A percentile compares a stretch with the other conserved stretches of the same genome.
These are phyloP conservation scores for Medauroidea extradentata DNA, from an alignment of 1,140 invertebrate genomes.

Conservation along the genomic window DNA sequence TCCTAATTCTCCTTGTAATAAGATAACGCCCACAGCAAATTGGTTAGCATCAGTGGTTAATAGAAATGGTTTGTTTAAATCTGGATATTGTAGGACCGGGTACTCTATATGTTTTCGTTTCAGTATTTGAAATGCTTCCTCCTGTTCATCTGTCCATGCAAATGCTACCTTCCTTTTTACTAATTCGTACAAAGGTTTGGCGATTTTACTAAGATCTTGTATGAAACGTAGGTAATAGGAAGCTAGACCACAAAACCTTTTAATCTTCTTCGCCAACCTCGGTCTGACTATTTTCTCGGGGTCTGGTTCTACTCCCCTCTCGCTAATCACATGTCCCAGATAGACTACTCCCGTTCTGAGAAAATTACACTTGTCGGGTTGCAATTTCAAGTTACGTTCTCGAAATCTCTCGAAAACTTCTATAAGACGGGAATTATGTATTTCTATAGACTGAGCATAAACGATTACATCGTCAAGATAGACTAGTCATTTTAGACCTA, in stretches of 20 bases:
- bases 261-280: constrained; percentile 36
- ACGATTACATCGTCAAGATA: constrained; percentile 46
- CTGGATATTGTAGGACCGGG: constrained; percentile 26
- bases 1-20: constrained; percentile 24
- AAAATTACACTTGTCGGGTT: constrained; percentile 48
- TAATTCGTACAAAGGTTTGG: constrained; percentile 26
- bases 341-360: constrained; percentile 41
- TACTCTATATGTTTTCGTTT: constrained; percentile 5
- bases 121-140: constrained; percentile 14
- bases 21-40: constrained; percentile 22
- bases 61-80: constrained; percentile 26
- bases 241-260: constrained; percentile 24
- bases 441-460: constrained; percentile 32
- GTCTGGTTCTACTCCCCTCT: constrained; percentile 41
- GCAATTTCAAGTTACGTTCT: constrained; percentile 40
- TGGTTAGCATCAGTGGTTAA: constrained; percentile 27
- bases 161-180: constrained; percentile 19
- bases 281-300: constrained; percentile 40
- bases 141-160: constrained; percentile 13
- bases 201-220: constrained; percentile 25
- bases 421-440: constrained; percentile 30
- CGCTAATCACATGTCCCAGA: constrained; percentile 42
- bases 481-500: constrained; percentile 32
- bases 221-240: constrained; percentile 30
- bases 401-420: constrained; percentile 39